phyloP scores from a whole-genome alignment of 2,888 invertebrate genomes.

The Meiosimyza decipiens region DNA sequence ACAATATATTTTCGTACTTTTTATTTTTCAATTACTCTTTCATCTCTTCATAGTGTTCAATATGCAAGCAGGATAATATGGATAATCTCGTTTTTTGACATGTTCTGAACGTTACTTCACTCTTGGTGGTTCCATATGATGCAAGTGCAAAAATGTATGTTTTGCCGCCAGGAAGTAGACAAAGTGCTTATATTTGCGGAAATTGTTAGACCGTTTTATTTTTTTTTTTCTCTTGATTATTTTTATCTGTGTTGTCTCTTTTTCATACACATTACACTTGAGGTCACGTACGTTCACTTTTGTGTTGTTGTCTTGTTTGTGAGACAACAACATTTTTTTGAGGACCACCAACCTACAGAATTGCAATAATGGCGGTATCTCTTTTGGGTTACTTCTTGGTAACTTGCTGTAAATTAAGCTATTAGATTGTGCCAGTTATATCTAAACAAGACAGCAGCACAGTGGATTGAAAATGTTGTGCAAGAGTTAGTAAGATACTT shows the following conservation, averaged over 20 bases:
- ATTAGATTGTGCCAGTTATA: constrained; percentile 3
- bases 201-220: constrained; percentile 13
- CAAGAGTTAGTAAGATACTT: not conserved
- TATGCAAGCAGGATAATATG: constrained; percentile 19
- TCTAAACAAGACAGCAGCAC: not conserved
- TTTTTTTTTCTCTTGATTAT: constrained; percentile 29
- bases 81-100: constrained; percentile 29
- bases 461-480: not conserved
- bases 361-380: not conserved
- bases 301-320: not conserved
- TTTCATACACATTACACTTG: constrained; percentile 22
- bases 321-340: not conserved
- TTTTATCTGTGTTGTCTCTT: not conserved
- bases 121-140: constrained; percentile 6
- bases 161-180: constrained; percentile 28
- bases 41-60: constrained; percentile 14
- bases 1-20: constrained; percentile 10
- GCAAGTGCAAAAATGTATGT: no score
- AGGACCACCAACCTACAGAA: constrained; percentile 13
- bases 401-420: constrained; percentile 13
- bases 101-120: constrained; percentile 16
- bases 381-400: not conserved
- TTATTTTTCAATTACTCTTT: constrained; percentile 26
- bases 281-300: constrained; percentile 26
- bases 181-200: constrained; percentile 32